Base-by-base conservation (phyloP, 2,797 vertebrate genomes). In the Carapus acus region DNA sequence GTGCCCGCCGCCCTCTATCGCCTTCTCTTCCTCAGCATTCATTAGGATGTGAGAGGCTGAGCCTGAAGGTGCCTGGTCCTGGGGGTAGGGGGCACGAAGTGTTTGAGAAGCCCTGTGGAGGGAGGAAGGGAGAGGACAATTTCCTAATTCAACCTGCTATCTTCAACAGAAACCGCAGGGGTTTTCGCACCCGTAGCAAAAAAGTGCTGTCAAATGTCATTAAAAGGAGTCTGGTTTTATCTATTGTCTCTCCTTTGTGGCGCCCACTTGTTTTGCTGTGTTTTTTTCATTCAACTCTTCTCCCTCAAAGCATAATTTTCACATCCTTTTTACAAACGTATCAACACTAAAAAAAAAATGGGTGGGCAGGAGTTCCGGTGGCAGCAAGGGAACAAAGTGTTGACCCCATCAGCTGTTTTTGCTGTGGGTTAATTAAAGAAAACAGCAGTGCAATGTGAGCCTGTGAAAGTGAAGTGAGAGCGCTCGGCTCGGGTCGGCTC, bases 351-450 rank as follows among this genome's bases (percentile, higher is more conserved):
- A 71, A 69, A 69, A 58, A 71, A 76, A 77, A 77, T 73, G 81
- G 80, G 82, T 84, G 69, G 55, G 34, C 12, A 70, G 83, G 79
- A 54, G 72, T 77, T 71, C 73, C 73, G 74, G 71, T 77, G 77
- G 78, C 76, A 65, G 49, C 47, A 18, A 37, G 71, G 85, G 86
- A 84, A 73, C 47, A 34, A 74, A 79, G 85, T 79, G 83, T 86
- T 87, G 83, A 87, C 86, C 85, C 79, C 54, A 77, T 89, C 86
- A 88, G 83, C 81, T 83, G 80, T 82, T 84, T 83, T 87, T 86
- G 89, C 88, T 70, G 80, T 7, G 88, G 87, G 87, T 87, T 90
- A 89, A 90, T 90, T 89, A 90, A 87, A 87, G 85, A 88, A 86
- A 89, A 86, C 86, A 88, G 83, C 76, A 38, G 77, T 82, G 85